Evolutionary conservation across 2,888 invertebrate species (phyloP), one percentile per base, ranked within the genome.

Genomic region (Hydrotaea cyrtoneurina): DNA sequence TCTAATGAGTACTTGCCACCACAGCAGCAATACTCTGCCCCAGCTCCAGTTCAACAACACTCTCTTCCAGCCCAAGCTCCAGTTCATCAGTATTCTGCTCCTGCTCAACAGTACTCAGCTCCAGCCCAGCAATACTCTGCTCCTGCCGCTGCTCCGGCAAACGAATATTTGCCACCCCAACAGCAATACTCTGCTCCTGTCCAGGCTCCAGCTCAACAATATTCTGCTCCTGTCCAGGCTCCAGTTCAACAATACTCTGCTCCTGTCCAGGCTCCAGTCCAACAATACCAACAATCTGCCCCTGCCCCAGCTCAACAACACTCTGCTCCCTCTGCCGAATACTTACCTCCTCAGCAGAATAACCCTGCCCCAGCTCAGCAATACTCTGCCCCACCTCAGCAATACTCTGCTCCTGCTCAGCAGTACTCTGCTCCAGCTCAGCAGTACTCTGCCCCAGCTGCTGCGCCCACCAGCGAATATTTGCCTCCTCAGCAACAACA

Each of bases 261-360:
- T 15, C 82, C 77, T 1, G 72, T 55, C 21, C 71, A 78, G 36
- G 74, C 23, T 36, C 57, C 64, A 17, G 13, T 26, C 13, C 31
- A 76, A 2, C 36, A 79, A 13, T 46, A 80, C 17, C 62, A 69
- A 10, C 19, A 74, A 21, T 19, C 78, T 10, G 72, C 75, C 55
- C 80, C 82, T 23, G 78, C 76, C 15, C 72, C 86, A 55, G 82
- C 78, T 13, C 73, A 82, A n/a, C 82, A 81, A 10, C 62, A 53
- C 23, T 46, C 77, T 46, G 72, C 62, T n/a, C 79, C 80, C 4
- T 79, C 69, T n/a, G 39, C 36, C 23, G 23, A 23, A 53, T n/a
- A 11, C 11, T 11, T 39, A 5, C 64, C 50, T 57, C 78, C 59
- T 4, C 57, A 78, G 15, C 59, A 78, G 43, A 50, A 43, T 2